A percentile compares a stretch with the other conserved stretches of the same genome.
These are phyloP conservation scores for Brachypteracias leptosomus DNA, from an alignment of 2,113 vertebrate genomes.

Conservation along the genomic window DNA sequence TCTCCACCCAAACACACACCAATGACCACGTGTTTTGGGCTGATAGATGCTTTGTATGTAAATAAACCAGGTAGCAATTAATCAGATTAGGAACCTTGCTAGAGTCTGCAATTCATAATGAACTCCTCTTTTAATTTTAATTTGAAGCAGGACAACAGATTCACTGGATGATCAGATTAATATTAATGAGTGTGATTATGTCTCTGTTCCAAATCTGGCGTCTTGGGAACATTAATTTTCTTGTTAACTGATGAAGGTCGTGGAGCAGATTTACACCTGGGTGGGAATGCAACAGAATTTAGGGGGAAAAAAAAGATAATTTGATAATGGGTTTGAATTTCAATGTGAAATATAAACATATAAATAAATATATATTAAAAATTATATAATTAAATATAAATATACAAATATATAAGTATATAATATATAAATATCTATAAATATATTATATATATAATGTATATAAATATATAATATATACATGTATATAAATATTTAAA, in stretches of 20 bases:
- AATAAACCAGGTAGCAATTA: not conserved
- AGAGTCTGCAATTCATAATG: not conserved
- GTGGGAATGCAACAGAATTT: not conserved
- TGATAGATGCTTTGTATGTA: not conserved
- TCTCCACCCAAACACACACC: not conserved
- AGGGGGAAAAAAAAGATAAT: not conserved
- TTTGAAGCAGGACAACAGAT: not conserved
- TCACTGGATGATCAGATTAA: not conserved
- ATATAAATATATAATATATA: no score
- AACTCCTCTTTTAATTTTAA: not conserved
- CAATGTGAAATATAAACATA: not conserved
- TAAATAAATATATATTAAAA: no score
- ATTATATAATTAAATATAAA: no score
- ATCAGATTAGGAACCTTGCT: not conserved
- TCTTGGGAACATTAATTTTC: not conserved
- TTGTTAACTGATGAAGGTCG: not conserved
- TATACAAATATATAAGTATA: no score
- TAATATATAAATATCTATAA: no score
- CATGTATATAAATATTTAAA: fast-evolving
- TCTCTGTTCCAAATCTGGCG: not conserved
- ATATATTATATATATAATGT: no score
- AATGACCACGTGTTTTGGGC: not conserved
- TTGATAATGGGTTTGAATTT: not conserved
- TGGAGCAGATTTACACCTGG: not conserved
- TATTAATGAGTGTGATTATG: not conserved